Conservation (phyloP, 1,140 invertebrate genomes). For the Pentalonia nigronervosa region DNA sequence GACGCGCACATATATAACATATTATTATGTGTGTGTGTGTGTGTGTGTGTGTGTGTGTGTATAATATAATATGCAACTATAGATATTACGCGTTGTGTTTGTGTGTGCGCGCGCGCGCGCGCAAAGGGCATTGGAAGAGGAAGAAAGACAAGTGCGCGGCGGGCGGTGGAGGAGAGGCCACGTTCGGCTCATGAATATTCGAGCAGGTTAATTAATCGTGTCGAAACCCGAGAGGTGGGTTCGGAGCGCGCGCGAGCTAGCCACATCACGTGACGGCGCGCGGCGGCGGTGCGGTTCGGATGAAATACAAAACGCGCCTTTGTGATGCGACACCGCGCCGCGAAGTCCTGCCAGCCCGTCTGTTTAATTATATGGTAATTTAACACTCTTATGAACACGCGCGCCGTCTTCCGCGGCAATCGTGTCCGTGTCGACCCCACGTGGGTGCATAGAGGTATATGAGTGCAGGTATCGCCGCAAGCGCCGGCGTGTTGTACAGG, state of each 20-base stretch:
- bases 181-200: constrained; percentile 33
- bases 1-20: background rate
- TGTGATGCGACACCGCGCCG: constrained; percentile 30
- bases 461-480: background rate
- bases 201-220: constrained; percentile 21
- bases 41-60: no score
- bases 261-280: background rate
- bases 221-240: constrained; percentile 17
- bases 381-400: constrained; percentile 35
- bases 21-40: background rate
- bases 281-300: background rate
- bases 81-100: no score
- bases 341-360: background rate
- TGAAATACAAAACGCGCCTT: constrained; percentile 43
- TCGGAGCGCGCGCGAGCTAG: background rate
- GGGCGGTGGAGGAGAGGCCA: background rate
- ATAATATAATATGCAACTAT: no score
- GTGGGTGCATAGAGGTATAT: no score
- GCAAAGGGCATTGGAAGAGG: background rate
- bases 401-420: background rate
- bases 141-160: background rate
- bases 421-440: background rate
- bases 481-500: background rate
- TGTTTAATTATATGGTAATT: constrained; percentile 56
- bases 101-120: background rate